Base-by-base conservation (phyloP, 2,113 vertebrate species). In the Glaucidium brasilianum region DNA sequence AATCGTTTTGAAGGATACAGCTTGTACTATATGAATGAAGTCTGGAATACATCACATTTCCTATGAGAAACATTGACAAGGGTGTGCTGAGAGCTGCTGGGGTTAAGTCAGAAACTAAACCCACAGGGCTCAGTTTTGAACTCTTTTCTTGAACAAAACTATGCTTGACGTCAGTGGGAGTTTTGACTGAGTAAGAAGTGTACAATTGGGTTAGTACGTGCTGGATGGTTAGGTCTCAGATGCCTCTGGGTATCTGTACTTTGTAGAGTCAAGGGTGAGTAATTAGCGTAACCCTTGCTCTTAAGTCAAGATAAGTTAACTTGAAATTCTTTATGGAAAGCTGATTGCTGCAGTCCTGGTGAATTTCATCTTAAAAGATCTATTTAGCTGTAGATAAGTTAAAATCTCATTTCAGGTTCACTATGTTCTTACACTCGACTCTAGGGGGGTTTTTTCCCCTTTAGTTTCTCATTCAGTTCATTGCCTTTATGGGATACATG, bases 11-110 rank as follows among this genome's bases (percentile, higher is more conserved):
- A 73, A 85, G n/a, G 62, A 73, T 78, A 94, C 80, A 91, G 22
- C 22, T 87, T 97, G 88, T 95, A 76, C 77, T 39, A 23, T 35
- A 73, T 27, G 29, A 72, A 35, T 8, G 4, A 60, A 87, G 69
- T 91, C 83, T 95, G 94, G 80, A 75, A 53, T 82, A 81, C 41
- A 50, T 79, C 62, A 73, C 7, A 29, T 82, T 94, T 97, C 86
- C 80, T 94, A 62, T 94, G 92, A 94, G 96, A 96, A 97, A 85
- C 45, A 45, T 15, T 41, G 67, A 43, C 39, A 29, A 67, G 85
- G 62, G 34, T 32, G 32, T 83, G n/a, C 85, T 35, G 39, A 21
- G 60, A 85, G 73, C n/a, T 85, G 39, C 86, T 91, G 69, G 49
- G 80, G n/a, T 92, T 91, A 81, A 92, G 73, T 66, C 58, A 78